Conservation (phyloP, 2,113 vertebrate genomes). For the Alethe diademata region DNA sequence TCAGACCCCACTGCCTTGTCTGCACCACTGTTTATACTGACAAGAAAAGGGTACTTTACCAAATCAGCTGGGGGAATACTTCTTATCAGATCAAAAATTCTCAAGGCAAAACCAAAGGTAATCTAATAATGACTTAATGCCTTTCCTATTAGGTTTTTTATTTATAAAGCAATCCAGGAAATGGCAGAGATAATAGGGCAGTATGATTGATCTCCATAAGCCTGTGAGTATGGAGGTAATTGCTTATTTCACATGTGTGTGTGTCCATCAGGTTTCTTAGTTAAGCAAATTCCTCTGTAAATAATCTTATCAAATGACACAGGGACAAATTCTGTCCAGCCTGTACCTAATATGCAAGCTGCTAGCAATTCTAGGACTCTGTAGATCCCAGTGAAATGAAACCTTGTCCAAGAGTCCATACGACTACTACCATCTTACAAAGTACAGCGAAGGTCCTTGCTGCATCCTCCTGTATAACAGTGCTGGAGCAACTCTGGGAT, state of each 20-base stretch:
- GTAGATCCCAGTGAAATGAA: background rate
- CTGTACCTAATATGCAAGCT: background rate
- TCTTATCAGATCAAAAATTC: constrained; percentile 1
- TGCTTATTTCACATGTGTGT: background rate
- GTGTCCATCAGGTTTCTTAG: background rate
- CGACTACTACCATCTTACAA: background rate
- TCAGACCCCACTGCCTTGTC: background rate
- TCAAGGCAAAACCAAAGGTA: background rate
- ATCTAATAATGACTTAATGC: background rate
- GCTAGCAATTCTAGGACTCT: background rate
- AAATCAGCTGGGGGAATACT: background rate
- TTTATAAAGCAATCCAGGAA: background rate
- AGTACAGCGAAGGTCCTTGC: background rate
- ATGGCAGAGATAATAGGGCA: background rate
- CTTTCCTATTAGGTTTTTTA: background rate
- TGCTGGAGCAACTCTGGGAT: background rate
- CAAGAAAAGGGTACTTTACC: background rate
- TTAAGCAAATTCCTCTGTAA: constrained; percentile 11
- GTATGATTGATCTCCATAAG: background rate
- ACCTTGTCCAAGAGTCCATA: background rate
- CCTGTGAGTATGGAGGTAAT: background rate
- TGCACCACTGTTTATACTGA: background rate
- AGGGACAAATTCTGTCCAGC: background rate
- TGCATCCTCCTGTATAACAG: background rate
- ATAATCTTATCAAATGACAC: background rate